phyloP scores from a whole-genome alignment of 2,113 vertebrate species.

The Ahaetulla prasina region DNA sequence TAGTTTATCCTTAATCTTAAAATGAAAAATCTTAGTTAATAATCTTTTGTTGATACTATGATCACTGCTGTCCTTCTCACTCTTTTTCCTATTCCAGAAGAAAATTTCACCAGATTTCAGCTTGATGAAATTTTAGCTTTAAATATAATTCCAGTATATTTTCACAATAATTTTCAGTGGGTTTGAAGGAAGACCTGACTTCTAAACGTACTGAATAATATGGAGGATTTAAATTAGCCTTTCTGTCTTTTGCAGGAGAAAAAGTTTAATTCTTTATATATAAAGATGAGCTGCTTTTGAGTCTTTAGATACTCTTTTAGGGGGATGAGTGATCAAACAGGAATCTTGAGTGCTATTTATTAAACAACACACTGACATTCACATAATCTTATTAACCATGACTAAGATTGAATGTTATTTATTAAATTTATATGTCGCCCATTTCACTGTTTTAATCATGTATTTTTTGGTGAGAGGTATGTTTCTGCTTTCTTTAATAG shows the following conservation, averaged over 20 bases:
- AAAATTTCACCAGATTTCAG: neutral
- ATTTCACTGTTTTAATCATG: neutral
- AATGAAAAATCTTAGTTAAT: neutral
- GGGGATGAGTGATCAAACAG: neutral
- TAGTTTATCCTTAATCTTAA: neutral
- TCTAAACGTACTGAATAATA: neutral
- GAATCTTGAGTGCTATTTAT: neutral
- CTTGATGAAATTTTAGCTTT: neutral
- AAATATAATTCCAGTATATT: conserved; percentile 10
- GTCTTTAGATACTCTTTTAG: neutral
- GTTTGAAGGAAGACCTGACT: neutral
- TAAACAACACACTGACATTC: neutral
- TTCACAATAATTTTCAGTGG: neutral
- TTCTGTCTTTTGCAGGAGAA: neutral
- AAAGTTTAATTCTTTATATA: neutral
- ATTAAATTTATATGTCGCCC: neutral
- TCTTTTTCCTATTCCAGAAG: neutral
- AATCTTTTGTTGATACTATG: neutral
- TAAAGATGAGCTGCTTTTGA: neutral
- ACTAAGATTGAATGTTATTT: neutral
- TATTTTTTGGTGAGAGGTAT: conserved; percentile 23
- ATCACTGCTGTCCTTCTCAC: neutral
- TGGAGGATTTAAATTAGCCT: neutral
- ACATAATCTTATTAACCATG: neutral
- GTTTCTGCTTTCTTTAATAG: conserved; percentile 66